Conservation (phyloP, 2,113 vertebrate genomes). For the Ahaetulla prasina region DNA sequence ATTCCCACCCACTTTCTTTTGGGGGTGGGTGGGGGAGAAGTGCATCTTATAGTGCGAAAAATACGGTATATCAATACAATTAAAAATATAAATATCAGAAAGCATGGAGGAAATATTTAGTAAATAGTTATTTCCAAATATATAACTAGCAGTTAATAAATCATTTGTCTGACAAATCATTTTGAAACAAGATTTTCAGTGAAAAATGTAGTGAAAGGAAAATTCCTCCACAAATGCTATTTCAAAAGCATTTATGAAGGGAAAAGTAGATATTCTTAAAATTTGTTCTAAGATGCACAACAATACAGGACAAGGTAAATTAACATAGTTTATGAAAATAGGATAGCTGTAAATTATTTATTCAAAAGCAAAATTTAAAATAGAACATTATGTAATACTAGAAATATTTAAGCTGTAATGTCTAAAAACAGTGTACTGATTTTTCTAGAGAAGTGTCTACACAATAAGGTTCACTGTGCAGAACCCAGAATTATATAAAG, state of each 20-base stretch:
- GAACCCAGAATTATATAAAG: not conserved
- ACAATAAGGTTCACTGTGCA: not conserved
- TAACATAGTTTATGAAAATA: not conserved
- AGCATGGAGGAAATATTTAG: not conserved
- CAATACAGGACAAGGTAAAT: not conserved
- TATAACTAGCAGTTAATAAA: not conserved
- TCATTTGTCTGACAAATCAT: no score
- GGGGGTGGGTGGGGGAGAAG: no score
- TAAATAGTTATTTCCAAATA: not conserved
- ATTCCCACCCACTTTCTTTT: no score
- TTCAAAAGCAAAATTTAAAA: not conserved
- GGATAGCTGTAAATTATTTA: not conserved
- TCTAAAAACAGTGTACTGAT: not conserved
- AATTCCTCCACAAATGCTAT: not conserved
- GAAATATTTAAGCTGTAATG: not conserved
- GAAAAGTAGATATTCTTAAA: not conserved
- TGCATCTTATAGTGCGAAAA: no score
- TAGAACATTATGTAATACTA: no score
- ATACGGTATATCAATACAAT: not conserved
- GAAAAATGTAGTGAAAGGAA: not conserved
- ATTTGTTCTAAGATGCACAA: not conserved
- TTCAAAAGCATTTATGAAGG: not conserved
- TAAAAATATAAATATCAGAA: not conserved
- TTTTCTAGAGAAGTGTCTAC: not conserved
- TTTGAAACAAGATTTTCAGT: not conserved